Evolutionary conservation across 64 coral and sea anemone genomes (phyloP).

Genomic region (Montipora efflorescens): DNA sequence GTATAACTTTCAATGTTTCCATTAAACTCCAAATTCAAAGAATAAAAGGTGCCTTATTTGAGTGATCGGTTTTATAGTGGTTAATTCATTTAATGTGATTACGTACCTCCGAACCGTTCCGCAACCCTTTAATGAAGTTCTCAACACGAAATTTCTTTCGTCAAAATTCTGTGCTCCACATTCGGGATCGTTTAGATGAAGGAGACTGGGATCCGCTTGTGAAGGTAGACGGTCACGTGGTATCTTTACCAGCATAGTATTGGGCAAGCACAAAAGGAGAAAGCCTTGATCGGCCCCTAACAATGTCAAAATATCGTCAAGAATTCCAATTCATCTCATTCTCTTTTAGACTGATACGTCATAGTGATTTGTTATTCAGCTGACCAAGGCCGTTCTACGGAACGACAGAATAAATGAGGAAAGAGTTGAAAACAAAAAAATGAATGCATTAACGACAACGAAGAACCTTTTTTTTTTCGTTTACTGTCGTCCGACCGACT

Average conservation of each 20-base stretch:
- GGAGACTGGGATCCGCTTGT: constrained; percentile 14
- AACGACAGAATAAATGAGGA: too few relatives aligned
- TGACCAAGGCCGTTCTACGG: too few relatives aligned
- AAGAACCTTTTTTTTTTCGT: too few relatives aligned
- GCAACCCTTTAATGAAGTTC: constrained; percentile 68
- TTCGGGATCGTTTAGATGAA: constrained; percentile 69
- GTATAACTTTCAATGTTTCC: too few relatives aligned
- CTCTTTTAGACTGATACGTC: background rate
- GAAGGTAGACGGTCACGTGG: background rate
- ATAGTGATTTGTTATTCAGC: too few relatives aligned
- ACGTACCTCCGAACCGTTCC: constrained; percentile 53
- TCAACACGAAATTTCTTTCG: constrained; percentile 17
- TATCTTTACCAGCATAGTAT: constrained; percentile 30
- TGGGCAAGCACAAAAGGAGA: constrained; percentile 1
- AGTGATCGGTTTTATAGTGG: background rate
- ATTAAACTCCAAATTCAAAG: too few relatives aligned
- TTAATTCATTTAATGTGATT: background rate
- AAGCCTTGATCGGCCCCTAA: background rate
- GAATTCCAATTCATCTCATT: too few relatives aligned
- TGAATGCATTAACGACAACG: too few relatives aligned
- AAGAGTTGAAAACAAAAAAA: too few relatives aligned
- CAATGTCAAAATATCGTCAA: background rate
- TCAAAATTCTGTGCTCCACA: constrained; percentile 35
- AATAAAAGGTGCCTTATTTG: too few relatives aligned
- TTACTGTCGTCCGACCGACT: too few relatives aligned